phyloP scores from a whole-genome alignment of 2,113 vertebrate species.

The Tetraodon nigroviridis region DNA sequence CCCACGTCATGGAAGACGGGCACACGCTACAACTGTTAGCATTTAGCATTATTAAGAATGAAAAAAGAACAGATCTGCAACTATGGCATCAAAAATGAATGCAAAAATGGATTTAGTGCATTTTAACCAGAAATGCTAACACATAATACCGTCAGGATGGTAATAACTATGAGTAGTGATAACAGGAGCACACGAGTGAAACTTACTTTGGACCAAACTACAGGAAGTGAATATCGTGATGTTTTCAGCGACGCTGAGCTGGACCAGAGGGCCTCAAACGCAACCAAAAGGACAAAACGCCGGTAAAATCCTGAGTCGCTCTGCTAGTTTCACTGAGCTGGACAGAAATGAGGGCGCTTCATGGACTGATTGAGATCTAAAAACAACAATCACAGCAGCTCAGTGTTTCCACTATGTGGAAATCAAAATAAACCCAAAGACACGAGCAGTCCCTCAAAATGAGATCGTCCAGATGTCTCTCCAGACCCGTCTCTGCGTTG shows the following conservation, averaged over 20 bases:
- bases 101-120: too few relatives aligned
- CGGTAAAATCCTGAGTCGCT: constrained; percentile 31
- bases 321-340: constrained; percentile 21
- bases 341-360: constrained; percentile 13
- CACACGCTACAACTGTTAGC: not conserved
- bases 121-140: too few relatives aligned
- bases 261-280: not conserved
- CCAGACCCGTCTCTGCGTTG: constrained; percentile 8
- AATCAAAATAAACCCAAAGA: too few relatives aligned
- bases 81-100: not conserved
- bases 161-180: too few relatives aligned
- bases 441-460: too few relatives aligned
- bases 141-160: too few relatives aligned
- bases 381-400: constrained; percentile 12
- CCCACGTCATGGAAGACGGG: constrained; percentile 19
- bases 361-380: not conserved
- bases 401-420: constrained; percentile 42
- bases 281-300: constrained; percentile 5
- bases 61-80: not conserved
- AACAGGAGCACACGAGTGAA: too few relatives aligned
- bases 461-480: not conserved
- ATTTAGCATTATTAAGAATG: not conserved
- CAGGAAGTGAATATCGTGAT: not conserved
- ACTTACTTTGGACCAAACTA: not conserved
- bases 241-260: not conserved